These are phyloP conservation scores for Alca torda DNA, from an alignment of 2,797 vertebrate genomes.

Conservation along the genomic window DNA sequence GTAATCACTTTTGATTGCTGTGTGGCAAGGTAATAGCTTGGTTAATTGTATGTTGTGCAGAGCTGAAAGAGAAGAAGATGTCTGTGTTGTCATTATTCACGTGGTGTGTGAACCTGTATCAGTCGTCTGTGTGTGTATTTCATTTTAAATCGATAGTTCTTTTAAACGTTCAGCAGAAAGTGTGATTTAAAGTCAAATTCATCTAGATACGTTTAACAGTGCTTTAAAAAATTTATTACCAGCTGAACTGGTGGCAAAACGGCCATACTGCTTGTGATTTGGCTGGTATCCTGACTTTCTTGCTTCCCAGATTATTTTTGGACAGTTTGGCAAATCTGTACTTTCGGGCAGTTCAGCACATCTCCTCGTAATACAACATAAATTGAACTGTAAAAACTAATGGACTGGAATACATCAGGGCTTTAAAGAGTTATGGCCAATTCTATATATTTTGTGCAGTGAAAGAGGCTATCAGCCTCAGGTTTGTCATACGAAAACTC, in stretches of 20 bases:
- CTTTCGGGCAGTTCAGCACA: slow-evolving; percentile 62
- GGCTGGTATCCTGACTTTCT: slow-evolving; percentile 29
- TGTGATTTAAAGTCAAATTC: slow-evolving; percentile 48
- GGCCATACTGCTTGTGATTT: slow-evolving; percentile 16
- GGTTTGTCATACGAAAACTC: slow-evolving; percentile 7
- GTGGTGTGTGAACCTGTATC: background rate
- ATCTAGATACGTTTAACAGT: slow-evolving; percentile 30
- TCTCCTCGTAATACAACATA: slow-evolving; percentile 66
- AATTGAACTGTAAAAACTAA: slow-evolving; percentile 73
- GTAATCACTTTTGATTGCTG: background rate
- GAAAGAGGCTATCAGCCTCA: slow-evolving; percentile 27
- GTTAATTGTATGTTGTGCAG: background rate
- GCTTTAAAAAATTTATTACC: slow-evolving; percentile 47
- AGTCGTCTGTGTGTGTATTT: background rate
- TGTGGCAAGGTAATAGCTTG: background rate
- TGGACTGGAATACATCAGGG: slow-evolving; percentile 69
- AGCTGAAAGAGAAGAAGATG: background rate
- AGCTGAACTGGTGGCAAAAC: slow-evolving; percentile 31
- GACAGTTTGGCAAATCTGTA: slow-evolving; percentile 66
- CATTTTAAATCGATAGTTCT: slow-evolving; percentile 20
- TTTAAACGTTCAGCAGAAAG: background rate
- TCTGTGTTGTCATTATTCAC: background rate
- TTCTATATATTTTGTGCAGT: slow-evolving; percentile 56
- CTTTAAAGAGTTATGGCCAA: slow-evolving; percentile 68
- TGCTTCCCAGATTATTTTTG: slow-evolving; percentile 61